A percentile compares a stretch with the other conserved stretches of the same genome.
Evolutionary conservation across 2,797 vertebrate species (phyloP).

Genomic region (Thalassophryne amazonica): DNA sequence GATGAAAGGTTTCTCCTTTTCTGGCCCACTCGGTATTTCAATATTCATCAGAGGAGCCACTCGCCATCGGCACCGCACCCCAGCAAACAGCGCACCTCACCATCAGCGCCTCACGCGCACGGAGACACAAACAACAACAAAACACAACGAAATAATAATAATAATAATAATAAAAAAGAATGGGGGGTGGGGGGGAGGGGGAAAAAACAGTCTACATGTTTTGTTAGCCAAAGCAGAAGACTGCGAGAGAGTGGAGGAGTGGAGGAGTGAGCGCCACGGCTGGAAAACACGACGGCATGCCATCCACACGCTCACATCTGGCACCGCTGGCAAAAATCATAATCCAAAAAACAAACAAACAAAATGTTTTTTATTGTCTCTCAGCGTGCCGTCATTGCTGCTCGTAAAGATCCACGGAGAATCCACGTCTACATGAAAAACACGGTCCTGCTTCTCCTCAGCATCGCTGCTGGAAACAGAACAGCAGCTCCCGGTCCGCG

Average conservation of each 20-base stretch:
- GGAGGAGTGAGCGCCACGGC: slow-evolving; percentile 47
- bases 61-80: slow-evolving; percentile 39
- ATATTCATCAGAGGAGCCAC: slow-evolving; percentile 59
- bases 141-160: slow-evolving; percentile 31
- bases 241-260: slow-evolving; percentile 54
- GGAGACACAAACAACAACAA: no score
- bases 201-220: slow-evolving; percentile 64
- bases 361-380: slow-evolving; percentile 36
- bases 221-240: slow-evolving; percentile 72
- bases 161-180: no score
- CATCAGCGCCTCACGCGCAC: no score
- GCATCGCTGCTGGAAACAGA: slow-evolving; percentile 20
- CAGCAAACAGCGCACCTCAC: no score
- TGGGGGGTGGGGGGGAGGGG: no score
- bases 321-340: slow-evolving; percentile 59
- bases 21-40: slow-evolving; percentile 57
- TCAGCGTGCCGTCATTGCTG: slow-evolving; percentile 53
- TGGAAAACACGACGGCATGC: slow-evolving; percentile 56
- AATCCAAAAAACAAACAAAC: slow-evolving; percentile 52
- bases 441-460: slow-evolving; percentile 61
- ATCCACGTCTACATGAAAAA: slow-evolving; percentile 56
- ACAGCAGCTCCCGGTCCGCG: slow-evolving; percentile 44
- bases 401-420: slow-evolving; percentile 43
- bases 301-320: slow-evolving; percentile 68
- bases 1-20: slow-evolving; percentile 66